Base-by-base conservation (phyloP, 2,888 invertebrate species). In the Macropis europaea region DNA sequence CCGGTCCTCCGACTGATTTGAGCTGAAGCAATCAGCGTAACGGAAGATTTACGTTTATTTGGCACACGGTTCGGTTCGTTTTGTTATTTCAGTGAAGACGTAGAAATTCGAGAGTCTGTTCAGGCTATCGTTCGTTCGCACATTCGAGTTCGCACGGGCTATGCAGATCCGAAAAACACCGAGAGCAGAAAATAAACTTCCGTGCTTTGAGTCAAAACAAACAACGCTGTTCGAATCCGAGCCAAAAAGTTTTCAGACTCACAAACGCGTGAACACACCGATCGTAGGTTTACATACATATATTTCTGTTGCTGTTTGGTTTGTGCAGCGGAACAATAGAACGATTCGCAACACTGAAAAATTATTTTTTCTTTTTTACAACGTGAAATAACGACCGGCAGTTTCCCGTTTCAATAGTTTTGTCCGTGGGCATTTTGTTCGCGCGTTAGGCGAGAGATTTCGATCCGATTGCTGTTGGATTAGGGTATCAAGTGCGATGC, bases 111-210 rank as follows among this genome's bases (percentile, higher is more conserved):
- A 28, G 15, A 15, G 60, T 72, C 17, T 30, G 42, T 53, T 42
- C 26, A 36, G 36, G 48, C 30, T 30, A 36, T 17, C 34, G 15
- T 24, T 22, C 13, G 48, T 59, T 56, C 17, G 32, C 45, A 28
- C 9, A 22, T 28, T 15, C 64, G 26, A 22, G 7, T 59, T 22
- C n/a, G 7, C 62, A 48, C 54, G 6, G 13, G 61, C 54, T 56
- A 54, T 40, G 68, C 53, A 52, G 64, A 74, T 57, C 36, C 34
- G 54, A 61, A 81, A 71, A 80, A 77, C 72, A 81, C 54, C 26
- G 57, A 48, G 57, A 62, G 67, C 66, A 64, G 77, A 79, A 77
- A 81, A 70, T 81, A 79, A 77, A 77, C 77, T 63, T 50, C 28
- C 11, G 15, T 50, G 62, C 53, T 77, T 69, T 59, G 42, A 64